Evolutionary conservation across 92 coral and sea anemone species (phyloP).

Genomic region (Siderastrea siderea): DNA sequence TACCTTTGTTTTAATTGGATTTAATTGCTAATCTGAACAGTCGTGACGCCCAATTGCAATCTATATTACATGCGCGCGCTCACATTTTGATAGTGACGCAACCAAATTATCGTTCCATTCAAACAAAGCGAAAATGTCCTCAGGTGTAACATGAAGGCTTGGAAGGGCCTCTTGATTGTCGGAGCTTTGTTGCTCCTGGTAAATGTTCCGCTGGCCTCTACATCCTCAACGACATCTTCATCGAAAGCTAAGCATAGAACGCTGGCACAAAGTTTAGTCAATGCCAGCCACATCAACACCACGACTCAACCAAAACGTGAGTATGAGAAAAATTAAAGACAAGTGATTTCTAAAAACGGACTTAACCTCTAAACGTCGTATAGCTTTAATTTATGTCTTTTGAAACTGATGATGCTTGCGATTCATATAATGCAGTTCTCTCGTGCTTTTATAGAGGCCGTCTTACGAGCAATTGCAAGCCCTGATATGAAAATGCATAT

Average conservation of each 20-base stretch:
- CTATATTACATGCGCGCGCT: not conserved
- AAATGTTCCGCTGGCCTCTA: not conserved
- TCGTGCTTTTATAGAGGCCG: no score
- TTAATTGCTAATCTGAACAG: no score
- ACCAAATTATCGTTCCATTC: not conserved
- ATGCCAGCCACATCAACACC: no score
- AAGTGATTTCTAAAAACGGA: not conserved
- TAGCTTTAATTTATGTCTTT: no score
- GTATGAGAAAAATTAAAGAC: not conserved
- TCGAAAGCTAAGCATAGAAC: no score
- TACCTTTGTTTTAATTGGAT: no score
- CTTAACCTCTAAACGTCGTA: no score
- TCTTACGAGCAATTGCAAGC: no score
- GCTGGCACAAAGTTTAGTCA: not conserved
- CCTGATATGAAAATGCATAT: no score
- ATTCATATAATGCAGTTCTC: no score
- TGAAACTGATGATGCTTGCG: no score
- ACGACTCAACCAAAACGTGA: not conserved
- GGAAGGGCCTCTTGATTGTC: not conserved
- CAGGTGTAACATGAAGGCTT: slow-evolving; percentile 10
- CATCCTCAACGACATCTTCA: not conserved
- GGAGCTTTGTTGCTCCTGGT: slow-evolving; percentile 15
- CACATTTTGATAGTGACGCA: slow-evolving; percentile 23
- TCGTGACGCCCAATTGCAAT: no score
- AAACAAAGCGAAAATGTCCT: not conserved